Evolutionary conservation across 2,888 invertebrate species (phyloP), one percentile per base, ranked within the genome.

Genomic region (Hesperia comma): DNA sequence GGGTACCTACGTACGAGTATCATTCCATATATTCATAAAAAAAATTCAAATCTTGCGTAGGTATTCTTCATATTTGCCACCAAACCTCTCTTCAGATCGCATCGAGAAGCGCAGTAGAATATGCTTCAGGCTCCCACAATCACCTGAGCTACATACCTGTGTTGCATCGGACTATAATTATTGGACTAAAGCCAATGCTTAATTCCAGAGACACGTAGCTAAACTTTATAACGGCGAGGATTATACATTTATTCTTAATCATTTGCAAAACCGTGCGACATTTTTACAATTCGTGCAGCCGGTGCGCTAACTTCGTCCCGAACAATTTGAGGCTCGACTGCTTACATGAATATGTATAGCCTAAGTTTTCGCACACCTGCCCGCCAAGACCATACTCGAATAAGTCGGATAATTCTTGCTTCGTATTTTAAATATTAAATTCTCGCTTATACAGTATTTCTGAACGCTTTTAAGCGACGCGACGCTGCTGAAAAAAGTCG

Each of bases 291-390:
- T 57, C 63, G 37, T 49, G 49, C 63, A 63, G 63, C 63, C 63
- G 63, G 63, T 21, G 61, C 51, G 58, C 63, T 37, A 67, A 69
- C 67, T 67, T 67, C 43, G 60, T 61, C 63, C 62, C 54, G 57
- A 67, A 67, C 69, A 67, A 61, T 69, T 69, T 67, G 46, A 54
- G 64, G 68, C 69, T 49, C 55, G 63, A 55, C 66, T 71, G 63
- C 67, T 63, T 63, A 62, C 68, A 71, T 72, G 71, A 72, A 70
- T 72, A 71, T 71, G 70, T 70, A 71, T 72, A 61, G 69, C 63
- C 63, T 43, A 70, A 70, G 70, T 72, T 72, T 46, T 10, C 40
- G 70, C 69, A 69, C 72, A 71, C 71, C 72, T 72, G 70, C 68
- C 54, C 68, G 49, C 61, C 53, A 60, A 71, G 63, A 63, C 49